Percentiles rank a stretch among this genome's conserved stretches.
Evolutionary conservation across 2,888 invertebrate genomes (phyloP).

Genomic region (Pterobdella sp.): DNA sequence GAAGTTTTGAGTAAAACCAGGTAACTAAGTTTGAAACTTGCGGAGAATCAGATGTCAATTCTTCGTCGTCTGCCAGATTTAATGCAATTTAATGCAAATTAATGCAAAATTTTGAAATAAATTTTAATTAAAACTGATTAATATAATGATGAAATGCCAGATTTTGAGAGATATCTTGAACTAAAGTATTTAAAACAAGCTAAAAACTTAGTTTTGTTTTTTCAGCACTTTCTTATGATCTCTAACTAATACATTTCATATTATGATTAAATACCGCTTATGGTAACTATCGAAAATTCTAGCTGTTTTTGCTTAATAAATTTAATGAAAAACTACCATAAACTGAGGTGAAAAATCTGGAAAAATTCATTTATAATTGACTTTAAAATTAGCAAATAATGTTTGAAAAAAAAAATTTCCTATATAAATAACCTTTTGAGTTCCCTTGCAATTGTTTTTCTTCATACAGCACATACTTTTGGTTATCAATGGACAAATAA

Average conservation of each 20-base stretch:
- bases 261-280: no score
- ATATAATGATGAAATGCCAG: no score
- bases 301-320: no score
- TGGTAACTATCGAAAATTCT: no score
- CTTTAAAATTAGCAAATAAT: neutral
- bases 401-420: neutral
- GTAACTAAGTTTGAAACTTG: neutral
- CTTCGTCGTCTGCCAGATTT: neutral
- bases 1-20: neutral
- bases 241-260: no score
- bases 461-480: neutral
- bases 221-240: no score
- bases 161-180: no score
- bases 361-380: neutral
- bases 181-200: no score
- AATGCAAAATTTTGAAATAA: neutral
- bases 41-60: neutral
- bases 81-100: neutral
- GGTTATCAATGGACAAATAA: neutral
- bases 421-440: neutral
- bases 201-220: no score
- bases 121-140: neutral
- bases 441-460: neutral
- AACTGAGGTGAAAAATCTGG: neutral
- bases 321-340: no score